Evolutionary conservation across 53 echinoderm and acorn worm genomes (phyloP), one percentile per base, ranked within the genome.

Genomic region (Luidia sarsii): DNA sequence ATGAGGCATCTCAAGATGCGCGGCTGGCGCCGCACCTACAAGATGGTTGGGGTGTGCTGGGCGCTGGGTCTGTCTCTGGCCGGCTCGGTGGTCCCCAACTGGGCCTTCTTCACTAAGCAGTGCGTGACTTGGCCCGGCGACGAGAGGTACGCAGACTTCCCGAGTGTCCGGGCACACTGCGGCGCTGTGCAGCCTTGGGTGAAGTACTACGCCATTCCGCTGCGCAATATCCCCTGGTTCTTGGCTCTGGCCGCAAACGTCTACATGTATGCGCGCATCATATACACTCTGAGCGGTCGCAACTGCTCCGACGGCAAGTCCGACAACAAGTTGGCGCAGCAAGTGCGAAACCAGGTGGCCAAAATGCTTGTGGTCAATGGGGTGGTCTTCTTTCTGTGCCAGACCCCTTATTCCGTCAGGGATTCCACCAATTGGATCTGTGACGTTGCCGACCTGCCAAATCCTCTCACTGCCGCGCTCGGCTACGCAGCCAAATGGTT

Each of bases 341-440:
- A 62, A 33, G 13, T 69, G 13, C 69, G 69, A 28, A 69, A 69
- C 33, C 51, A 70, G 33, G 70, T 70, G 30, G 70, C 70, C 7
- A 70, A 70, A 46, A 70, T 70, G 70, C 50, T 70, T 49, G 2
- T 70, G 8, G 70, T 70, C n/a, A 70, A 70, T 49, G 70, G 70
- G 0, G 70, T 33, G n/a, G 50, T 70, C 2, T 69, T 69, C 50
- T 69, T 69, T 50, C 19, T 34, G n/a, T 69, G 69, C 51, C 68
- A 70, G 50, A 70, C 50, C 16, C 70, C 70, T 2, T 70, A 18
- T 48, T 18, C 22, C n/a, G 19, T 70, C 19, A 11, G 19, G 2
- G 23, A 0, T 23, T 7, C 23, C 10, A 23, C 57, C 23, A 23
- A 3, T n/a, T 57, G 57, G 57, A 57, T 57, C 57, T 22, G 57